A percentile compares a stretch with the other conserved stretches of the same genome.
Conservation (phyloP, 2,113 vertebrate genomes). For the Hiodon alosoides region DNA sequence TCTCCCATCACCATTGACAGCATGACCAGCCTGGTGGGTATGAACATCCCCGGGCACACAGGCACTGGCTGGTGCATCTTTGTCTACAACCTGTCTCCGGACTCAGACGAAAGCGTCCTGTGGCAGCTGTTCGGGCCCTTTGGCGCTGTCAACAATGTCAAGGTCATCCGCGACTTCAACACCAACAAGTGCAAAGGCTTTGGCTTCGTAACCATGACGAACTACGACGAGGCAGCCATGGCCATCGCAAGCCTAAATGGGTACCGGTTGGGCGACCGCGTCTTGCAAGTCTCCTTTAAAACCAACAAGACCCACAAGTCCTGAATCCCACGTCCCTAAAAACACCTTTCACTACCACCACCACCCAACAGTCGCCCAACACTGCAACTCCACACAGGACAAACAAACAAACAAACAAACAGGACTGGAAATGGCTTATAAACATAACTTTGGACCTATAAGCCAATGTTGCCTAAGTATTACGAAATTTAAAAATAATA, state of each 20-base stretch:
- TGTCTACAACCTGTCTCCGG: constrained; percentile 98
- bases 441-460: constrained; percentile 99
- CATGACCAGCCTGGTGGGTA: constrained; percentile 98
- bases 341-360: constrained; percentile 55
- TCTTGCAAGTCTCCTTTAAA: constrained; percentile 99
- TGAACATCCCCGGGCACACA: constrained; percentile 98
- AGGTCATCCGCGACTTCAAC: constrained; percentile 99
- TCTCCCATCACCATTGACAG: constrained; percentile 99
- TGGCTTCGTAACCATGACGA: constrained; percentile 99
- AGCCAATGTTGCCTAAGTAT: constrained; percentile 99
- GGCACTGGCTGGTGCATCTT: constrained; percentile 99
- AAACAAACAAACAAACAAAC: constrained; percentile 71
- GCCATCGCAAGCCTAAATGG: constrained; percentile 99
- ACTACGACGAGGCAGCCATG: constrained; percentile 99
- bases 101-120: constrained; percentile 97
- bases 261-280: constrained; percentile 97
- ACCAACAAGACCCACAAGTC: constrained; percentile 99
- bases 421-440: constrained; percentile 99
- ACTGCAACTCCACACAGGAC: constrained; percentile 73
- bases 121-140: constrained; percentile 99
- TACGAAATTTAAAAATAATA: constrained; percentile 84
- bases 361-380: constrained; percentile 78
- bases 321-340: constrained; percentile 68
- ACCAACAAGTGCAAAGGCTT: constrained; percentile 99
- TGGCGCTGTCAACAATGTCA: constrained; percentile 98